Percentiles rank a stretch among this genome's conserved stretches.
These are phyloP conservation scores for Chaetogeoica ovagalla DNA, from an alignment of 2,888 invertebrate genomes.

Conservation along the genomic window DNA sequence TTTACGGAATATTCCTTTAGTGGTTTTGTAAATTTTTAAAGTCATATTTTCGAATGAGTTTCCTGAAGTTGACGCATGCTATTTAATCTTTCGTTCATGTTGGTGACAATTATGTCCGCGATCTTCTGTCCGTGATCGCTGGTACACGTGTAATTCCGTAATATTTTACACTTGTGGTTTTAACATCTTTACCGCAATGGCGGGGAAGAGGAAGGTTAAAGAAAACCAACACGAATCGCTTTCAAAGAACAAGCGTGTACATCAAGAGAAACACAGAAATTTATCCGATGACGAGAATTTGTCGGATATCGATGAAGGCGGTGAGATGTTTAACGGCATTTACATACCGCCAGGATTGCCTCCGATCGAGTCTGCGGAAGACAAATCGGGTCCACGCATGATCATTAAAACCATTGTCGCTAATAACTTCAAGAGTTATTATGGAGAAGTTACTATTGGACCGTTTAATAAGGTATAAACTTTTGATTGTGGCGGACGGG, in stretches of 20 bases:
- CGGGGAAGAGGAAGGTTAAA: slow-evolving; percentile 24
- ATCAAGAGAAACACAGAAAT: slow-evolving; percentile 7
- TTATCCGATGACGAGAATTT: slow-evolving; percentile 52
- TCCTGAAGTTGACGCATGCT: no score
- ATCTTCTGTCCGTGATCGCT: no score
- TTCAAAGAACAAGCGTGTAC: neutral
- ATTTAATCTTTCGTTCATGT: no score
- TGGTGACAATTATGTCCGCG: no score
- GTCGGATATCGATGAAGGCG: slow-evolving; percentile 52
- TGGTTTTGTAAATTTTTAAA: no score
- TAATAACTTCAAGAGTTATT: slow-evolving; percentile 96
- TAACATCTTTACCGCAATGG: neutral
- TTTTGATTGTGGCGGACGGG: no score
- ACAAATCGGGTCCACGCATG: slow-evolving; percentile 74
- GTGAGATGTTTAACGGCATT: slow-evolving; percentile 70
- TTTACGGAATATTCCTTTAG: no score
- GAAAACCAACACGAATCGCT: neutral
- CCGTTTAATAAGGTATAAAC: slow-evolving; percentile 88
- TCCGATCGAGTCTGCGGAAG: slow-evolving; percentile 68
- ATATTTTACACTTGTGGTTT: neutral
- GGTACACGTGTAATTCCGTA: neutral
- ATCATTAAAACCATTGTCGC: slow-evolving; percentile 90
- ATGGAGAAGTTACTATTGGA: slow-evolving; percentile 78
- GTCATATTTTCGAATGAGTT: no score
- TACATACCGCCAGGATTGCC: slow-evolving; percentile 78